Percentiles rank a stretch among this genome's conserved stretches.
phyloP scores from a whole-genome alignment of 2,113 vertebrate genomes.

The Potamarius usumacintae region DNA sequence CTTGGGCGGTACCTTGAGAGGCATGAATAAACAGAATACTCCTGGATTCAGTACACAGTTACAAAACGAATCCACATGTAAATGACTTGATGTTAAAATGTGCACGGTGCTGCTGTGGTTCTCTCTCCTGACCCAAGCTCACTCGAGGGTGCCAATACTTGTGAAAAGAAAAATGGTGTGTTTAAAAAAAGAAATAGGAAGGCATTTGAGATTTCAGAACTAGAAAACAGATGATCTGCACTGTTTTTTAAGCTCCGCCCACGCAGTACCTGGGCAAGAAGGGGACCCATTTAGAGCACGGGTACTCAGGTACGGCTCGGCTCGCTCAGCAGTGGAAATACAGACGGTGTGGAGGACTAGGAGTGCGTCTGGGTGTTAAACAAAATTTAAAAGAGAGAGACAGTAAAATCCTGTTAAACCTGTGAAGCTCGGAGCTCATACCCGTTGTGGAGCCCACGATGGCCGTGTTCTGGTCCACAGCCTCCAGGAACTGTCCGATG shows the following conservation, averaged over 20 bases:
- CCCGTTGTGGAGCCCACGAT: constrained; percentile 94
- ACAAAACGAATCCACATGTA: too few species aligned
- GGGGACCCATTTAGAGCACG: background rate
- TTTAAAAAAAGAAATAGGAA: background rate
- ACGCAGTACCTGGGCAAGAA: background rate
- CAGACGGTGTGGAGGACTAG: background rate
- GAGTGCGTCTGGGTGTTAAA: background rate
- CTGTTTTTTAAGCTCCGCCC: background rate
- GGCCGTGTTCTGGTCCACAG: constrained; percentile 93
- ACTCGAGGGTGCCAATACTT: background rate
- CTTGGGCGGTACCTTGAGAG: too few species aligned
- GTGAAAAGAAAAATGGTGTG: too few species aligned
- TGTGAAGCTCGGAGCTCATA: constrained; percentile 35
- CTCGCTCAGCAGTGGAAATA: background rate
- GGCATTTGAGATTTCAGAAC: background rate
- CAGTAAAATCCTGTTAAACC: too few species aligned
- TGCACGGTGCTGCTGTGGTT: too few species aligned
- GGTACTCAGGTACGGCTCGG: background rate
- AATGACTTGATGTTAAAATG: too few species aligned
- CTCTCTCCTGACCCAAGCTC: too few species aligned
- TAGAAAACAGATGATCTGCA: background rate
- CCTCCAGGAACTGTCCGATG: constrained; percentile 93
- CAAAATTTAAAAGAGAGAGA: too few species aligned
- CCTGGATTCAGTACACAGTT: too few species aligned
- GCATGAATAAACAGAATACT: too few species aligned